Evolutionary conservation across 2,113 vertebrate genomes (phyloP).

Genomic region (Canis aureus): DNA sequence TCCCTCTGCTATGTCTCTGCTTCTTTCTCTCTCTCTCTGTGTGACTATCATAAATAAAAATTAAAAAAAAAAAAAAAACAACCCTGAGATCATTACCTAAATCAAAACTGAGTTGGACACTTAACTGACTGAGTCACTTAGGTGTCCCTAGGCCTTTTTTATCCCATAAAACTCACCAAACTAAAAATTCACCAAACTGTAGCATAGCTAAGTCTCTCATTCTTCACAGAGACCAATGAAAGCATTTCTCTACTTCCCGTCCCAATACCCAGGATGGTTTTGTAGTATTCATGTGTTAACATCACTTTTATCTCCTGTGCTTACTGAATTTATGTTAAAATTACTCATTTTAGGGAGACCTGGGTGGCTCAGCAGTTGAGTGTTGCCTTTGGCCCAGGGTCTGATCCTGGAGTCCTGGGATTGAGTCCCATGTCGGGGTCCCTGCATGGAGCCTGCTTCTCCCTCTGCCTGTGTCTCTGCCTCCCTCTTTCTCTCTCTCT

Average conservation of each 20-base stretch:
- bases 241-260: not conserved
- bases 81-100: not conserved
- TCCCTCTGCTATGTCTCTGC: no score
- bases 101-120: not conserved
- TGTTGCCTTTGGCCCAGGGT: no score
- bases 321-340: conserved; percentile 10
- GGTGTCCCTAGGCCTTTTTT: not conserved
- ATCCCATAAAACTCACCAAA: not conserved
- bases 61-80: not conserved
- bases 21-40: no score
- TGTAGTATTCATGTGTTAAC: not conserved
- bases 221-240: not conserved
- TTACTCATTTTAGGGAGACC: not conserved
- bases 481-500: no score
- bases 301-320: conserved; percentile 15
- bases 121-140: not conserved
- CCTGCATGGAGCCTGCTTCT: no score
- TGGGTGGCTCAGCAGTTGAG: no score
- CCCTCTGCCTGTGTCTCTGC: no score
- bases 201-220: not conserved
- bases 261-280: not conserved
- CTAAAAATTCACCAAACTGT: not conserved
- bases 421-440: no score
- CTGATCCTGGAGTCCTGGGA: no score
- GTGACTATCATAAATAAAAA: no score